phyloP scores from a whole-genome alignment of 1,140 invertebrate species.

The Leptopilina boulardi region DNA sequence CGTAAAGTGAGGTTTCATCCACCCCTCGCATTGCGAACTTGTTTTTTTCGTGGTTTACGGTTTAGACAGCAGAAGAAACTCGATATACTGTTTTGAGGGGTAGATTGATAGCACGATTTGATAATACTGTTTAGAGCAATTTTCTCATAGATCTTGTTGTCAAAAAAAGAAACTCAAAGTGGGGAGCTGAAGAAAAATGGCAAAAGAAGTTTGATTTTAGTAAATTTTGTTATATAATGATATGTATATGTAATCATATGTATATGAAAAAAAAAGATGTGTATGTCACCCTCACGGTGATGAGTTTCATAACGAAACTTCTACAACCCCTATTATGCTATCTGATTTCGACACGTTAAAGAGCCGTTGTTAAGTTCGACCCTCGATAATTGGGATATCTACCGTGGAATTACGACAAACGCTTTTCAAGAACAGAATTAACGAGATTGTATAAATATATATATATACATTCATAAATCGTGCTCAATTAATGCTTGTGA shows the following conservation, averaged over 20 bases:
- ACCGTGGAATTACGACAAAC: slow-evolving; percentile 42
- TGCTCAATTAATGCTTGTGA: slow-evolving; percentile 29
- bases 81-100: slow-evolving; percentile 15
- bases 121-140: slow-evolving; percentile 47
- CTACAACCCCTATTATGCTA: slow-evolving; percentile 58
- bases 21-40: background rate
- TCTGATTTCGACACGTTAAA: slow-evolving; percentile 63
- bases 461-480: slow-evolving; percentile 13
- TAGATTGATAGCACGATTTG: slow-evolving; percentile 49
- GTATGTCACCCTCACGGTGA: background rate
- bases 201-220: background rate
- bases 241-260: background rate
- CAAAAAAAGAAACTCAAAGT: slow-evolving; percentile 33
- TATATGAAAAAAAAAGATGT: background rate
- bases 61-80: slow-evolving; percentile 21
- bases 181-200: background rate
- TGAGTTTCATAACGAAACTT: slow-evolving; percentile 7
- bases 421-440: slow-evolving; percentile 35
- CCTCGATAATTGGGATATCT: slow-evolving; percentile 59
- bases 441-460: slow-evolving; percentile 13
- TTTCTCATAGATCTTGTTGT: slow-evolving; percentile 28
- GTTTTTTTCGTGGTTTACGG: slow-evolving; percentile 42
- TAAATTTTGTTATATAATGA: background rate
- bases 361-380: slow-evolving; percentile 51
- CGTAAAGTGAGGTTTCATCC: slow-evolving; percentile 6